phyloP scores from a whole-genome alignment of 2,888 invertebrate genomes.

The Epistrophe grossulariae region DNA sequence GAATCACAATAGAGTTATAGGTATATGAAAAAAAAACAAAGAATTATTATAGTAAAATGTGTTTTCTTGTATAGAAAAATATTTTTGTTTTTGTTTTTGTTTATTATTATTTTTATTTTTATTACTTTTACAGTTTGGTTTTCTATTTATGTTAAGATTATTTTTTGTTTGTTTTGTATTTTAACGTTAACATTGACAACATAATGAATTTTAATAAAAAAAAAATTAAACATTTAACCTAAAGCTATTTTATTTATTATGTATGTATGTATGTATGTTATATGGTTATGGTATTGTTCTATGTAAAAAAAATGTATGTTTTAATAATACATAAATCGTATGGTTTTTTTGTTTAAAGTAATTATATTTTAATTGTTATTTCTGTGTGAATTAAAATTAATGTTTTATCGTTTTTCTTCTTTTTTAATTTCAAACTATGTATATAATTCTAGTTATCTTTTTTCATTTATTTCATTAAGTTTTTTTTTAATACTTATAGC shows the following conservation, averaged over 20 bases:
- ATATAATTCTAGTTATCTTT: conserved; percentile 39
- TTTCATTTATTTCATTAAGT: conserved; percentile 17
- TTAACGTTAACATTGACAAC: conserved; percentile 61
- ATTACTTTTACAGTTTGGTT: conserved; percentile 37
- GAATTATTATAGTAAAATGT: conserved; percentile 45
- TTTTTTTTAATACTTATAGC: conserved; percentile 56
- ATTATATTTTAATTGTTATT: conserved; percentile 12
- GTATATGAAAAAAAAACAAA: conserved; percentile 58
- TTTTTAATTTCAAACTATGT: conserved; percentile 22
- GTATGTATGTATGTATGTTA: conserved; percentile 21
- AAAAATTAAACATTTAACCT: conserved; percentile 47
- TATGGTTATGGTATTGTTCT: conserved; percentile 19
- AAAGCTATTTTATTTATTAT: conserved; percentile 42
- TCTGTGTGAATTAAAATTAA: background rate
- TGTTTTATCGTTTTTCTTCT: conserved; percentile 2
- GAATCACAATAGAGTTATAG: conserved; percentile 74
- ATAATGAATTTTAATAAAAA: conserved; percentile 41
- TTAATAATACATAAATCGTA: conserved; percentile 41
- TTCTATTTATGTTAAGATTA: conserved; percentile 14
- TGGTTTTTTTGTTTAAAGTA: conserved; percentile 7
- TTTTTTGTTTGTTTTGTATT: conserved; percentile 8
- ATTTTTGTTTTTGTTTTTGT: conserved; percentile 40
- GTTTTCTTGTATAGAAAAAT: conserved; percentile 66
- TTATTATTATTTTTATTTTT: background rate
- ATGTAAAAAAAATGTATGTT: conserved; percentile 52